Base-by-base conservation (phyloP, 2,888 invertebrate species). In the Mystacides longicornis region DNA sequence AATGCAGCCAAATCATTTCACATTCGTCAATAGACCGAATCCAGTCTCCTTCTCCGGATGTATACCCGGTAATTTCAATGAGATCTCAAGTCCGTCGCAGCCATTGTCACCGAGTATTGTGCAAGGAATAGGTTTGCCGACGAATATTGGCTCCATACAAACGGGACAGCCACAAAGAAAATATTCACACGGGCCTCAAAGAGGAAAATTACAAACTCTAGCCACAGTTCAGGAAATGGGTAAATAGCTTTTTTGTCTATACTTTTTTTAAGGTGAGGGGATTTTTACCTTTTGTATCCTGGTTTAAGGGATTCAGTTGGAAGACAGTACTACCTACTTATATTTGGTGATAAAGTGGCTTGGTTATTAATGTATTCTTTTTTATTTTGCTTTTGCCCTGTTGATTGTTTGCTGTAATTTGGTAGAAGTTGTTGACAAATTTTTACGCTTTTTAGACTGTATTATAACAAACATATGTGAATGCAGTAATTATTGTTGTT, bases 181-280 rank as follows among this genome's bases (percentile, higher is more conserved):
- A 64, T 80, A 79, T 62, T 54, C 52, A 23, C 64, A 62, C 66
- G 82, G 73, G 62, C 81, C 75, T 52, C 79, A 71, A 65, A 70
- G 77, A 2, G 69, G 73, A 52, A 76, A 77, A 59, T 65, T 73
- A 42, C 76, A 74, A 65, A 73, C 71, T 63, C 64, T 77, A 63
- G 75, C 89, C 47, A 88, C 88, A 52, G 87, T 89, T 31, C 87
- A 87, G 69, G 88, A 89, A 77, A 77, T 83, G 75, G 87, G 87
- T 87, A 82, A 82, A 74, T 79, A 65, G 22, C 46, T 14, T 5
- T 7, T 5, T 46, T 20, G 7, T 43, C 9, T 43, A 43, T 11
- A 11, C 16, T 43, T 14, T 43, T 5, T 5, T 11, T 7, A 11
- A 16, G 43, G 43, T 43, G 16, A 5, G 43, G 16, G 43, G 7